A percentile compares a stretch with the other conserved stretches of the same genome.
Evolutionary conservation across 64 coral and sea anemone genomes (phyloP).

Genomic region (Dendrophyllia cribrosa): DNA sequence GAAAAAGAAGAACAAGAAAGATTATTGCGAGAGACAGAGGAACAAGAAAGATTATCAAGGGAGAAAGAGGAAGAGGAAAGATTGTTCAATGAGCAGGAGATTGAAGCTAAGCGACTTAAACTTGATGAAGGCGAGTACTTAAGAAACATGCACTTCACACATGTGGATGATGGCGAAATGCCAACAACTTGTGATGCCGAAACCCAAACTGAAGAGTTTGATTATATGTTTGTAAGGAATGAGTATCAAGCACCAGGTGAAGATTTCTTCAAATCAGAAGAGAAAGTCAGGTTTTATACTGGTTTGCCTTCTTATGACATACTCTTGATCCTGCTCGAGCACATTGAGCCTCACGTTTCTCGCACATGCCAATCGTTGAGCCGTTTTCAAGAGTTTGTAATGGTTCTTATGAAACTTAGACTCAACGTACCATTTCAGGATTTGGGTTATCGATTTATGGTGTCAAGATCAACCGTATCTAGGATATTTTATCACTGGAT

Average conservation of each 20-base stretch:
- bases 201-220: constrained; percentile 17
- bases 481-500: constrained; percentile 43
- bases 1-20: not conserved
- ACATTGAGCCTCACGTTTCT: no score
- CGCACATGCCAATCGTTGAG: no score
- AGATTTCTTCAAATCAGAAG: not conserved
- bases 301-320: not conserved
- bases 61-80: no score
- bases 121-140: constrained; percentile 3
- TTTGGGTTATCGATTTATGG: constrained; percentile 35
- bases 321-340: no score
- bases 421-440: constrained; percentile 30
- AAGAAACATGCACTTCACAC: constrained; percentile 1
- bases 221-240: not conserved
- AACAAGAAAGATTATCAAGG: no score
- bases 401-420: no score
- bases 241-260: not conserved
- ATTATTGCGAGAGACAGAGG: no score
- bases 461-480: constrained; percentile 58
- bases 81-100: not conserved
- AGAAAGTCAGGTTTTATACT: not conserved
- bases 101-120: constrained; percentile 22
- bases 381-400: no score
- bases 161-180: constrained; percentile 9
- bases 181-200: constrained; percentile 48